Evolutionary conservation across 2,797 vertebrate species (phyloP), one percentile per base, ranked within the genome.

Genomic region (Pangasius larnaudii): DNA sequence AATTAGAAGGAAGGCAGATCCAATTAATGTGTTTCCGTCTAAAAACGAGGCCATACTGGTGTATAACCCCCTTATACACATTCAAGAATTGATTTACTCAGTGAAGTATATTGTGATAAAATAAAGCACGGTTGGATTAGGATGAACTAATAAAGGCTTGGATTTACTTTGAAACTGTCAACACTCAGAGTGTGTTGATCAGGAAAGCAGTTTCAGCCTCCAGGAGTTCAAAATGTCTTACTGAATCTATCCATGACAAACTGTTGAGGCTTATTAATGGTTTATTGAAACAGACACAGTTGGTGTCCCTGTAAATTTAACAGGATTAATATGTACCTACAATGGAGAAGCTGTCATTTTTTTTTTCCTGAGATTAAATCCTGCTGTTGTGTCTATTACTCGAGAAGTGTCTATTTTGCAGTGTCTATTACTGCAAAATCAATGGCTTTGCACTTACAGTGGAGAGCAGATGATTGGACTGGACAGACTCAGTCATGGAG

Each of bases 401-500:
- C 13, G 0, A 39, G 8, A 59, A 80, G 33, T 36, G 33, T 36
- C 10, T 0, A 39, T 33, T 2, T 53, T 78, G n/a, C n/a, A n/a
- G n/a, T n/a, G n/a, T n/a, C n/a, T 78, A 58, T 8, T 19, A 33
- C 7, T 30, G 7, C 75, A 75, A 84, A 87, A 84, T 81, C 67
- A 63, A 80, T n/a, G 7, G 7, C 27, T 46, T 82, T 82, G 58
- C 6, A 92, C 94, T 94, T 94, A 96, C 94, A 87, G 88, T 72
- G 78, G 91, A 39, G 84, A 90, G 88, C 87, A 92, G 88, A 51
- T 85, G 87, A 39, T 92, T 90, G 61, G 82, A 89, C 51, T 92
- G 86, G 81, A 92, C 95, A 87, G 96, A 11, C 91, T 97, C 96
- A 85, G 93, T 93, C 95, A 96, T 93, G 87, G 96, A 93, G 94